Percentiles rank a stretch among this genome's conserved stretches.
These are phyloP conservation scores for Cancer borealis DNA, from an alignment of 2,888 invertebrate species.

Conservation along the genomic window DNA sequence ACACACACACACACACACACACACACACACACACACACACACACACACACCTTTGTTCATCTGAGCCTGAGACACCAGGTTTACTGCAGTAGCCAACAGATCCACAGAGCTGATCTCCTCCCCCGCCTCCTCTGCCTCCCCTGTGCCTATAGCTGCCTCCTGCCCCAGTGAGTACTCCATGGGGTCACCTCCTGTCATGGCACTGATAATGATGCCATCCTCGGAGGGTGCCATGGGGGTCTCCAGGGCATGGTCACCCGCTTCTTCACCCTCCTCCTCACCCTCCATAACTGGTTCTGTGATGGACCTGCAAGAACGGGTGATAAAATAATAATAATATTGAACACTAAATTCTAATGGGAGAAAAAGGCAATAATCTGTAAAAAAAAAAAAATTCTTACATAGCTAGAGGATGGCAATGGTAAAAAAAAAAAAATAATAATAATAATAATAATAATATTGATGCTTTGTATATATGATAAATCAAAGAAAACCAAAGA, in stretches of 20 bases:
- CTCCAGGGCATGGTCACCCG: constrained; percentile 52
- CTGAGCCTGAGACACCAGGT: constrained; percentile 69
- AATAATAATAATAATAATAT: too few species aligned
- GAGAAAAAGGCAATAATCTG: too few species aligned
- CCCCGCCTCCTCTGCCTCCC: constrained; percentile 43
- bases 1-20: constrained; percentile 44
- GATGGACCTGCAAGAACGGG: constrained; percentile 56
- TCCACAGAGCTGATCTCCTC: constrained; percentile 71
- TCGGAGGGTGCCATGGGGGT: constrained; percentile 53
- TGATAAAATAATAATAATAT: background rate
- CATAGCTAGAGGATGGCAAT: too few species aligned
- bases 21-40: constrained; percentile 1
- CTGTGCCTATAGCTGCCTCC: constrained; percentile 55
- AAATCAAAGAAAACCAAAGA: too few species aligned
- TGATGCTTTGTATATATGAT: too few species aligned
- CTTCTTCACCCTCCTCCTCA: constrained; percentile 65
- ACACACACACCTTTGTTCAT: constrained; percentile 62
- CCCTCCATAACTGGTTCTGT: constrained; percentile 66
- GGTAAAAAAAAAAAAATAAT: background rate
- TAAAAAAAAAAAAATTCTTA: too few species aligned
- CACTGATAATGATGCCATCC: constrained; percentile 63
- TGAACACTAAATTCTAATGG: background rate
- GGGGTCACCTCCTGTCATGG: constrained; percentile 44
- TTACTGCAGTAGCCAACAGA: constrained; percentile 72
- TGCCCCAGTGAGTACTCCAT: constrained; percentile 67